Base-by-base conservation (phyloP, 2,888 invertebrate genomes). In the Pyrgus malvae region DNA sequence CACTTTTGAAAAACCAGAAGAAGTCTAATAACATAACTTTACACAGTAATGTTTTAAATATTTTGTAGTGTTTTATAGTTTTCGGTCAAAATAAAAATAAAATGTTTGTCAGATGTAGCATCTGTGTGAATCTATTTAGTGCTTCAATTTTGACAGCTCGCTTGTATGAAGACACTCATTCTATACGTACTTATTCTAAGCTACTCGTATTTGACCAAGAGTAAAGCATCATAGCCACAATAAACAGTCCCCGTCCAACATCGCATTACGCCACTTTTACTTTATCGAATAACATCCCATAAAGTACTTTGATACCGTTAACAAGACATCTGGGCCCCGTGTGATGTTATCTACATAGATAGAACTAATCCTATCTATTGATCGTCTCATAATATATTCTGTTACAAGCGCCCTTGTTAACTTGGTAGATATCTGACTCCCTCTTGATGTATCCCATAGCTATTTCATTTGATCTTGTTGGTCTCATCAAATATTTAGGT, bases 401-500 rank as follows among this genome's bases (percentile, higher is more conserved):
- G 72, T 70, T 77, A 77, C 79, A 79, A 83, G 80, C 74, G 78
- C 82, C 84, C 86, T 85, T 81, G 84, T 86, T 83, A 82, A 78
- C 72, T 80, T 70, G 70, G 77, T 66, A 66, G 71, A 74, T 72
- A 73, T 72, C 69, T 64, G 68, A 69, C 67, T 77, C 73, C 72
- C 71, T 69, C 75, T 72, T 72, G 73, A 78, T 72, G 72, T 76
- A 76, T 70, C 72, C 73, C 69, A 70, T 78, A 70, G 78, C 78
- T 77, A 76, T 82, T 83, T 83, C 82, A 79, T 83, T 82, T 83
- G 83, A 87, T 89, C 84, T 80, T 72, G 82, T 80, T 77, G 79
- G 73, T 76, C 75, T 78, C 80, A 88, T 89, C 81, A 85, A 89
- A 88, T 87, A 89, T 89, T 88, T 80, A 88, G 76, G 71, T 67